Conservation (phyloP, 1,140 invertebrate genomes). For the Drosophila azteca region DNA sequence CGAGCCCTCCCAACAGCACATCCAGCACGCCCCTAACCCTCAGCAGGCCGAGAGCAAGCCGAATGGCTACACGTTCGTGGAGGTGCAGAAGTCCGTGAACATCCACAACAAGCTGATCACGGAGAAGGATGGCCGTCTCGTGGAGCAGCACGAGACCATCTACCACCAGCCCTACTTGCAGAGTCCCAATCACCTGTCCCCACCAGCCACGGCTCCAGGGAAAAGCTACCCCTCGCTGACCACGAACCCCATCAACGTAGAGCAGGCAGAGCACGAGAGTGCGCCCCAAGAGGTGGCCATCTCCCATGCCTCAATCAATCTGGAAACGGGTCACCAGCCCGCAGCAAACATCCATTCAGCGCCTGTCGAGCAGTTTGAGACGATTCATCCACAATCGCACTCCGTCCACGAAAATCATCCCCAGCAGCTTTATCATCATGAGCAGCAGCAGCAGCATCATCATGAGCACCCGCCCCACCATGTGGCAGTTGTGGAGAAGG, state of each 20-base stretch:
- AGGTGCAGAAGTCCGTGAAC: slow-evolving; percentile 86
- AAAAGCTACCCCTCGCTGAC: slow-evolving; percentile 59
- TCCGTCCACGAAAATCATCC: neutral
- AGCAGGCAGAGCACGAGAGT: slow-evolving; percentile 58
- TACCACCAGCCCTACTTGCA: slow-evolving; percentile 60
- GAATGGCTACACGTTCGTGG: slow-evolving; percentile 84
- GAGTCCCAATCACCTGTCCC: slow-evolving; percentile 26
- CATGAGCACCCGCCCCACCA: slow-evolving; percentile 23
- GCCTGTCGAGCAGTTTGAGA: neutral
- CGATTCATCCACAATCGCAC: neutral
- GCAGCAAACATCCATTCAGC: neutral
- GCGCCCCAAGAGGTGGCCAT: slow-evolving; percentile 57
- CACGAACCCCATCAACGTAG: slow-evolving; percentile 70
- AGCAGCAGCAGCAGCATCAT: slow-evolving; percentile 84
- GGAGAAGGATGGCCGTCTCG: slow-evolving; percentile 70
- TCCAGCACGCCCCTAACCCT: slow-evolving; percentile 37
- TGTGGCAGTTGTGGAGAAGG: too few relatives aligned
- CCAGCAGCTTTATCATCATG: neutral
- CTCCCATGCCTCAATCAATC: slow-evolving; percentile 39
- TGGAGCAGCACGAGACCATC: slow-evolving; percentile 79
- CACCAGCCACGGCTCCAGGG: neutral
- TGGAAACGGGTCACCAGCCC: slow-evolving; percentile 24
- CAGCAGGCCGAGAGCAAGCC: slow-evolving; percentile 41
- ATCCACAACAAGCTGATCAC: slow-evolving; percentile 82
- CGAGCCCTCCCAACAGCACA: slow-evolving; percentile 54